A percentile compares a stretch with the other conserved stretches of the same genome.
phyloP scores from a whole-genome alignment of 2,797 vertebrate genomes.

The Malurus leucopterus region DNA sequence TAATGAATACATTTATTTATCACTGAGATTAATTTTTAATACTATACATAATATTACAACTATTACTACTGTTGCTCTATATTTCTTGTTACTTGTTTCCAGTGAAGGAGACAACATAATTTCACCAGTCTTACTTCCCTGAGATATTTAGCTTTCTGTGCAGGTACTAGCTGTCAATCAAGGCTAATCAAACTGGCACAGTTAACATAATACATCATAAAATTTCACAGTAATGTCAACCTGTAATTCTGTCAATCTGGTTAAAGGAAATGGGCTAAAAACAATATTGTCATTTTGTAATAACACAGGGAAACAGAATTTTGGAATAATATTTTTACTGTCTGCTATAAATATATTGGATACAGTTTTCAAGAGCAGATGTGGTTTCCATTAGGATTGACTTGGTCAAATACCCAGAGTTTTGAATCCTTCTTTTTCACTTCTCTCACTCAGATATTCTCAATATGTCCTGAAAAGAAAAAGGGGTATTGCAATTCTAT shows the following conservation, averaged over 20 bases:
- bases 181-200: slow-evolving; percentile 77
- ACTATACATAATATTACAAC: background rate
- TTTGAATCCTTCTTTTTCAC: background rate
- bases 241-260: slow-evolving; percentile 78
- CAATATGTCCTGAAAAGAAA: background rate
- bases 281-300: slow-evolving; percentile 74
- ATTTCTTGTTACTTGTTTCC: slow-evolving; percentile 53
- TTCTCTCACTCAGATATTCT: background rate
- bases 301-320: slow-evolving; percentile 60
- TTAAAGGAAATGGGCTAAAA: slow-evolving; percentile 71
- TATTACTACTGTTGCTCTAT: background rate
- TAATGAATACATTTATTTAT: background rate
- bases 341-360: slow-evolving; percentile 7
- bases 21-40: background rate
- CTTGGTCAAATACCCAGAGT: background rate
- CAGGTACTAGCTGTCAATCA: slow-evolving; percentile 77
- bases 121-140: slow-evolving; percentile 17
- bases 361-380: background rate
- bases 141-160: slow-evolving; percentile 68
- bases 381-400: background rate
- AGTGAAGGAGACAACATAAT: slow-evolving; percentile 14
- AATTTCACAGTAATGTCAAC: slow-evolving; percentile 79
- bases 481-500: background rate
- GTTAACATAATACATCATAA: slow-evolving; percentile 76
- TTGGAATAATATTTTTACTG: slow-evolving; percentile 50